Percentiles rank a stretch among this genome's conserved stretches.
Conservation (phyloP, 1,140 invertebrate genomes). For the Pollicipes pollicipes region DNA sequence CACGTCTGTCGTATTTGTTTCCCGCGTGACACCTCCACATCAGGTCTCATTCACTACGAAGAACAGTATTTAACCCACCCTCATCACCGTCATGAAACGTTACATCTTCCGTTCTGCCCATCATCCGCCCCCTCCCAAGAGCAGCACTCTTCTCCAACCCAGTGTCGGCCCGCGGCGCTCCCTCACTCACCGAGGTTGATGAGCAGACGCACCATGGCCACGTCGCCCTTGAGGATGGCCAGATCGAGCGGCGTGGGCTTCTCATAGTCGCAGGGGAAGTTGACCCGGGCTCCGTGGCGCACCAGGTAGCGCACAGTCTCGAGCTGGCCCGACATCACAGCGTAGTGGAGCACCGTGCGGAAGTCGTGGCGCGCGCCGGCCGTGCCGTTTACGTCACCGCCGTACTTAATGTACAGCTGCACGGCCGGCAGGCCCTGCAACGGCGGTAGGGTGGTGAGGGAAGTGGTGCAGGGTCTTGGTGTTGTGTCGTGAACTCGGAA, state of each 20-base stretch:
- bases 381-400: constrained; percentile 63
- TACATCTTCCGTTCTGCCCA: too few species aligned
- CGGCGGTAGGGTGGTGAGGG: constrained; percentile 4
- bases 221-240: constrained; percentile 62
- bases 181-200: constrained; percentile 40
- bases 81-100: too few species aligned
- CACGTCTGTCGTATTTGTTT: too few species aligned
- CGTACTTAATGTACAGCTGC: constrained; percentile 52
- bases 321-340: constrained; percentile 58
- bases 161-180: too few species aligned
- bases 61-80: too few species aligned
- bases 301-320: constrained; percentile 60
- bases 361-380: constrained; percentile 60
- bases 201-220: constrained; percentile 46
- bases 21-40: too few species aligned
- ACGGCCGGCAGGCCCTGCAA: constrained; percentile 52
- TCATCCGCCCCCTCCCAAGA: too few species aligned
- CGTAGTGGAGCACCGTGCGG: constrained; percentile 63
- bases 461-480: too few species aligned
- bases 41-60: too few species aligned
- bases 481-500: too few species aligned
- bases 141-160: too few species aligned
- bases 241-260: constrained; percentile 68
- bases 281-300: constrained; percentile 55
- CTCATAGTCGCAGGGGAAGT: constrained; percentile 41